Evolutionary conservation across 1,140 invertebrate genomes (phyloP), one percentile per base, ranked within the genome.

Genomic region (Metaphire vulgaris): DNA sequence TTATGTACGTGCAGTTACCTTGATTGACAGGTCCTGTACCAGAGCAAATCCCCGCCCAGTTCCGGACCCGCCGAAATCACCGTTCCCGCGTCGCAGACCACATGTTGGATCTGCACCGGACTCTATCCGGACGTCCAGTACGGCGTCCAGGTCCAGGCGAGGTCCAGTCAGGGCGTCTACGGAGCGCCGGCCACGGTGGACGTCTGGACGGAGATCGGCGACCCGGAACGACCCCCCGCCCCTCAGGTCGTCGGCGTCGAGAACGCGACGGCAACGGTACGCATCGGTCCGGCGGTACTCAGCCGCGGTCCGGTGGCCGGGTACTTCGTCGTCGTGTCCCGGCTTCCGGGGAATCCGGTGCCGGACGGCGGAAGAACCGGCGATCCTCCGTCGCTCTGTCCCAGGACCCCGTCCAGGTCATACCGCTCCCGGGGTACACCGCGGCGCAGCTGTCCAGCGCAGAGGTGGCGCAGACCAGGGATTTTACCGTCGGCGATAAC

Each of bases 401-500:
- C 26, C 33, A 33, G 30, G 72, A 75, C 67, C 73, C 77, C 28
- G 69, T 68, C 16, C 28, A 56, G n/a, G n/a, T 28, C n/a, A 74
- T 75, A 15, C 16, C 64, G 16, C 33, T 78, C 2, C 65, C 26
- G 16, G 77, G 77, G 26, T 75, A 75, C 73, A 78, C 77, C 1
- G 64, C 67, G 26, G 77, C 77, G 2, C 26, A 64, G 32, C 32
- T 78, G 14, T 26, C 41, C 21, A 28, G 21, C 16, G 77, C 71
- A 31, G 73, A 78, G 29, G 66, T 78, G 26, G 28, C 26, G 30
- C 16, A 26, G 14, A n/a, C 28, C 34, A 70, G 77, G 12, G 29
- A 68, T 34, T 78, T 78, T 34, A 56, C 32, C 34, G 64, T 78
- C n/a, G 84, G 84, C 14, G 81, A 83, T 72, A 79, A 78, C 0